phyloP scores from a whole-genome alignment of 2,888 invertebrate species.

The Nycteola revayana region DNA sequence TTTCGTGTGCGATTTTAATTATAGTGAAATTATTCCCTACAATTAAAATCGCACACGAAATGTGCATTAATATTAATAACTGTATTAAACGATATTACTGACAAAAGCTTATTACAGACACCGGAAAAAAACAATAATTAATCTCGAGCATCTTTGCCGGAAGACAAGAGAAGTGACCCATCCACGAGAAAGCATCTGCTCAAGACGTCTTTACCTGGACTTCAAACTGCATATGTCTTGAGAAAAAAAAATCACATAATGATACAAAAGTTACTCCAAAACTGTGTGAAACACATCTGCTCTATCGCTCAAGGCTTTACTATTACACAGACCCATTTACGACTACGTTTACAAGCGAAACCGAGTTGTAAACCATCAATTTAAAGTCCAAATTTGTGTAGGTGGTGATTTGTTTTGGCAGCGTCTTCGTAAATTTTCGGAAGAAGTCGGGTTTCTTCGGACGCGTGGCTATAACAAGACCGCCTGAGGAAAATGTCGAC shows the following conservation, averaged over 20 bases:
- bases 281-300: constrained; percentile 76
- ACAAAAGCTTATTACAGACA: constrained; percentile 1
- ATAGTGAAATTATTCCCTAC: no score
- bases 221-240: constrained; percentile 61
- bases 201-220: constrained; percentile 59
- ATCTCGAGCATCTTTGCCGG: constrained; percentile 26
- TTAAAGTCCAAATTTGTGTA: constrained; percentile 23
- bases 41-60: background rate
- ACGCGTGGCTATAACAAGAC: constrained; percentile 52
- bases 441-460: constrained; percentile 49
- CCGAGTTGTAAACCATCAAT: constrained; percentile 1
- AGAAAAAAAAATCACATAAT: constrained; percentile 68
- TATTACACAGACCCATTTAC: constrained; percentile 20
- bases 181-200: constrained; percentile 57
- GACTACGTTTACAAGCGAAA: constrained; percentile 17
- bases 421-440: constrained; percentile 55
- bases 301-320: constrained; percentile 38
- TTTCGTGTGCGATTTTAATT: no score
- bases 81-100: background rate
- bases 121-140: constrained; percentile 15
- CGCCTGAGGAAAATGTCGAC: constrained; percentile 44
- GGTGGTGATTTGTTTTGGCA: constrained; percentile 38
- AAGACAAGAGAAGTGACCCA: constrained; percentile 44
- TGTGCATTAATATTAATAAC: constrained; percentile 1
- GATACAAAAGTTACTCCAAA: constrained; percentile 69